Evolutionary conservation across 2,113 vertebrate genomes (phyloP).

Genomic region (Leucopsar rothschildi): DNA sequence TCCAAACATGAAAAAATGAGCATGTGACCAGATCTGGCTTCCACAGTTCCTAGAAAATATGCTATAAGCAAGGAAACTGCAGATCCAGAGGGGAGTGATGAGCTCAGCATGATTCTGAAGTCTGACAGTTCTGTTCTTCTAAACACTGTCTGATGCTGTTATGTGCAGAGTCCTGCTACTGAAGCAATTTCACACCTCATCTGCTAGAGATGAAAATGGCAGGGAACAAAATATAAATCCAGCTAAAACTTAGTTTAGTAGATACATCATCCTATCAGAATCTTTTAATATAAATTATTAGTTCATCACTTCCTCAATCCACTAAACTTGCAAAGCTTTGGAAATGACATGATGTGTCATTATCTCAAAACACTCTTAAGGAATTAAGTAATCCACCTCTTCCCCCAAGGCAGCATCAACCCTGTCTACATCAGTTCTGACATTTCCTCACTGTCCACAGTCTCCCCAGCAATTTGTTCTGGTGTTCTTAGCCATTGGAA

Average conservation of each 20-base stretch:
- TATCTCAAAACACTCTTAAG: not conserved
- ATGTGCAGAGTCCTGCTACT: not conserved
- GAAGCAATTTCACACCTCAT: slow-evolving; percentile 66
- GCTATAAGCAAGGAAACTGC: not conserved
- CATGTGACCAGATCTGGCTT: not conserved
- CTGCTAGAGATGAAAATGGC: slow-evolving; percentile 51
- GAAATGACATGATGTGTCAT: not conserved
- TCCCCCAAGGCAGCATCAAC: not conserved
- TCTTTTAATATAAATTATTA: slow-evolving; percentile 35
- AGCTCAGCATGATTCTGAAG: not conserved
- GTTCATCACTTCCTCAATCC: slow-evolving; percentile 1
- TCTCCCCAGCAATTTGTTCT: not conserved
- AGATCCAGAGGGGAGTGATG: not conserved
- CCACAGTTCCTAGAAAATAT: not conserved
- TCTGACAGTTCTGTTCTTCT: not conserved
- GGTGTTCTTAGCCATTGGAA: not conserved
- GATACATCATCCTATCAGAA: slow-evolving; percentile 21
- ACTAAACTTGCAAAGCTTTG: not conserved
- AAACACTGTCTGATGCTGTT: not conserved
- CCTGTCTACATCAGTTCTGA: not conserved
- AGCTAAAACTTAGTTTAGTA: not conserved
- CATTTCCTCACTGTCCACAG: not conserved
- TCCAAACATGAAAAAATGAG: not conserved
- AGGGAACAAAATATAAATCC: slow-evolving; percentile 59
- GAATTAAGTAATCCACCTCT: not conserved